Evolutionary conservation across 2,113 vertebrate species (phyloP).

Genomic region (Paramisgurnus dabryanus): DNA sequence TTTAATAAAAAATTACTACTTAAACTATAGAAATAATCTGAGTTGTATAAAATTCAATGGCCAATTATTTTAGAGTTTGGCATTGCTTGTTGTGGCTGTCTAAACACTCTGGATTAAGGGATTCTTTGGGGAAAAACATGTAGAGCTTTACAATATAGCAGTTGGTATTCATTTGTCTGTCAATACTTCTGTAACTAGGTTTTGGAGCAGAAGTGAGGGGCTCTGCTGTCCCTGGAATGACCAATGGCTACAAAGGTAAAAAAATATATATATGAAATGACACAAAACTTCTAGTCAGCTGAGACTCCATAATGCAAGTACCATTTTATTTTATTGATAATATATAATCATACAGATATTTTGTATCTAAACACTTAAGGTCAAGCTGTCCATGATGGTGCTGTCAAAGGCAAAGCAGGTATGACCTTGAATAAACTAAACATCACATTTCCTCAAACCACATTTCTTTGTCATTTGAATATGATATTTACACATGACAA

Average conservation of each 20-base stretch:
- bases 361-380: conserved; percentile 32
- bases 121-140: background rate
- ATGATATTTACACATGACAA: no score
- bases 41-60: no score
- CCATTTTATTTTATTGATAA: no score
- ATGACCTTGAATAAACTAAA: background rate
- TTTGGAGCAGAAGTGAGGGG: conserved; percentile 12
- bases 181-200: background rate
- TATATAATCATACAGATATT: background rate
- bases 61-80: no score
- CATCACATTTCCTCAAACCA: no score
- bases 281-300: no score
- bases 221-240: conserved; percentile 14
- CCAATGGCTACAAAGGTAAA: conserved; percentile 23
- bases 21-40: no score
- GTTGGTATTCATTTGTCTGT: background rate
- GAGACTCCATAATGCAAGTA: no score
- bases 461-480: no score
- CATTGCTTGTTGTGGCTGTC: no score
- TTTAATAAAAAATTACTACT: no score
- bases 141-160: background rate
- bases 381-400: conserved; percentile 42
- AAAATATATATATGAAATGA: background rate
- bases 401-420: conserved; percentile 52
- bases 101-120: background rate